Conservation (phyloP, 1,140 invertebrate genomes). For the Penaeus vannamei region DNA sequence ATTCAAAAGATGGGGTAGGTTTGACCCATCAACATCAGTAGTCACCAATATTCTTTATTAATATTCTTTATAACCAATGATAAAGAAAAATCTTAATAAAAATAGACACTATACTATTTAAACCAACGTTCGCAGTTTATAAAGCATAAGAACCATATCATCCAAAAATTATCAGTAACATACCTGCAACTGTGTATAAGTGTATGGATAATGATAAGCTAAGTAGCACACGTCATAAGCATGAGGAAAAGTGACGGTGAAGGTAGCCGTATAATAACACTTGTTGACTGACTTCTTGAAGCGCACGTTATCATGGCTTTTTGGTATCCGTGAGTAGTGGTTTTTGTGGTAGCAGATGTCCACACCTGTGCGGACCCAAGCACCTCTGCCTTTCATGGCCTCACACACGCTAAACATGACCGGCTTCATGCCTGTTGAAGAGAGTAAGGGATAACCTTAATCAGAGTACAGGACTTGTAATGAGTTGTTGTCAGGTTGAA, state of each 20-base stretch:
- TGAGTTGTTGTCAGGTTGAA: too few relatives aligned
- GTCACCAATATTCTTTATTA: too few relatives aligned
- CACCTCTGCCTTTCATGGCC: constrained; percentile 77
- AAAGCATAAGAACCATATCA: neutral
- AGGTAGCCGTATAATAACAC: constrained; percentile 84
- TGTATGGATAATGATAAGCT: constrained; percentile 93
- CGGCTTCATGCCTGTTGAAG: constrained; percentile 85
- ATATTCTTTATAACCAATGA: too few relatives aligned
- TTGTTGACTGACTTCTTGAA: constrained; percentile 74
- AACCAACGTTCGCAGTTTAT: too few relatives aligned
- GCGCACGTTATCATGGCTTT: constrained; percentile 43
- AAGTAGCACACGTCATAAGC: constrained; percentile 87
- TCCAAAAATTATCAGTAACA: constrained; percentile 65
- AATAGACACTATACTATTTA: too few relatives aligned
- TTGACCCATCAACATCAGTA: too few relatives aligned
- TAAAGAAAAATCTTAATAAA: too few relatives aligned
- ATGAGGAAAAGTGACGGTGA: constrained; percentile 86
- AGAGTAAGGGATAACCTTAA: neutral
- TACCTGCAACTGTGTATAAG: constrained; percentile 85
- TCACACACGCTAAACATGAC: constrained; percentile 88
- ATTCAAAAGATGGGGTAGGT: too few relatives aligned
- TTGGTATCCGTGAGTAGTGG: constrained; percentile 70
- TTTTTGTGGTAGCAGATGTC: constrained; percentile 87
- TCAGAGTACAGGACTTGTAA: constrained; percentile 4
- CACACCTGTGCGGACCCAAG: constrained; percentile 82